These are phyloP conservation scores for Anser cygnoides DNA, from an alignment of 2,113 vertebrate species.

Conservation along the genomic window DNA sequence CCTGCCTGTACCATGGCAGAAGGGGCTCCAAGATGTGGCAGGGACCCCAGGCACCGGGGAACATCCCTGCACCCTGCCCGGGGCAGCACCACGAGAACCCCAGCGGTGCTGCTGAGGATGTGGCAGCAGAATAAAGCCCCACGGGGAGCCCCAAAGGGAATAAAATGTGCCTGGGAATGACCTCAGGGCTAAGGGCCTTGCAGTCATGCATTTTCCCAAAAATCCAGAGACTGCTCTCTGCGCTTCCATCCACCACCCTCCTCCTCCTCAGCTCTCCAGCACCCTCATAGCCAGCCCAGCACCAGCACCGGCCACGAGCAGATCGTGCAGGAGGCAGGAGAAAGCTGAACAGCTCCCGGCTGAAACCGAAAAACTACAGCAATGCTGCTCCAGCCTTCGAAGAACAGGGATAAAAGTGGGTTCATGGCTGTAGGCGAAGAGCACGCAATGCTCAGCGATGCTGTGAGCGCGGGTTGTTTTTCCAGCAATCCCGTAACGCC, in stretches of 20 bases:
- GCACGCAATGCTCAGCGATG: fast-evolving
- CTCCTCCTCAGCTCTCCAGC: fast-evolving
- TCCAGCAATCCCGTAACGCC: background rate
- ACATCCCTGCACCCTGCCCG: fast-evolving
- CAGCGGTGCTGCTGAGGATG: background rate
- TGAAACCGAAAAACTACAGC: fast-evolving
- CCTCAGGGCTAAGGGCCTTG: background rate
- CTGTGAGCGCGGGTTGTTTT: background rate
- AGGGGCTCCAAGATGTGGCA: background rate
- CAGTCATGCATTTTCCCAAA: background rate
- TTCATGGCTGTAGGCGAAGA: background rate
- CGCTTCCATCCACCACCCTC: background rate
- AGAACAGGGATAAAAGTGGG: fast-evolving
- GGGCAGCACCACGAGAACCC: background rate
- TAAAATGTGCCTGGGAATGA: background rate
- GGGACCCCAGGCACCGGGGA: background rate
- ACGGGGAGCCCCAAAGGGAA: background rate
- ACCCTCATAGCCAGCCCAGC: fast-evolving
- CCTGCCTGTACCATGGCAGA: background rate
- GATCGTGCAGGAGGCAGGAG: fast-evolving
- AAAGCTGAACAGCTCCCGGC: background rate
- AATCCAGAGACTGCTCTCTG: background rate
- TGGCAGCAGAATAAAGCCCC: background rate
- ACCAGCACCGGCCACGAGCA: fast-evolving
- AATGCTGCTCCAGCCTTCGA: background rate